Evolutionary conservation across 1,140 invertebrate genomes (phyloP).

Genomic region (Ips typographus): DNA sequence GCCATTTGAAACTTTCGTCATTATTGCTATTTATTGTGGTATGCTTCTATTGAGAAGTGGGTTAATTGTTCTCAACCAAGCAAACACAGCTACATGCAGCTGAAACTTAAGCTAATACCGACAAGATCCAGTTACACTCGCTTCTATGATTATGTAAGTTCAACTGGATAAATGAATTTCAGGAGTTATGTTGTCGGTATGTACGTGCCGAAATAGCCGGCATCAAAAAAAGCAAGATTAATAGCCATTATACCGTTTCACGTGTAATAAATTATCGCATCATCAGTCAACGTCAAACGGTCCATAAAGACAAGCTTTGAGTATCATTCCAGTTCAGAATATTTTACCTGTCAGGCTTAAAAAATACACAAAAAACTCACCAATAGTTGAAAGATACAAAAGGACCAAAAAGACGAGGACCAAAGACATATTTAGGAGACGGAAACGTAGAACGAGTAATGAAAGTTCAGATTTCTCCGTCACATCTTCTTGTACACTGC

Average conservation of each 20-base stretch:
- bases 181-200: background rate
- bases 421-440: conserved; percentile 20
- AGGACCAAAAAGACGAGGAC: conserved; percentile 8
- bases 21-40: conserved; percentile 27
- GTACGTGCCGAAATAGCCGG: background rate
- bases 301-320: background rate
- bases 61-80: conserved; percentile 24
- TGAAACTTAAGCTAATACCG: conserved; percentile 20
- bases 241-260: conserved; percentile 9
- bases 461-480: background rate
- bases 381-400: conserved; percentile 8
- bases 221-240: conserved; percentile 11
- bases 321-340: conserved; percentile 3
- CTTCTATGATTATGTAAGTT: conserved; percentile 7
- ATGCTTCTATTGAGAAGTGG: conserved; percentile 16
- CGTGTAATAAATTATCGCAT: conserved; percentile 9
- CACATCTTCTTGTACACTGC: conserved; percentile 1
- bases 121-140: conserved; percentile 5
- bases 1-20: conserved; percentile 23
- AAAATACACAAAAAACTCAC: conserved; percentile 5
- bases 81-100: conserved; percentile 20
- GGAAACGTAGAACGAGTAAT: conserved; percentile 8
- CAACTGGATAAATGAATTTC: background rate
- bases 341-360: background rate
- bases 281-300: conserved; percentile 12